A percentile compares a stretch with the other conserved stretches of the same genome.
Conservation (phyloP, 2,113 vertebrate species). For the Ardeotis arabs region DNA sequence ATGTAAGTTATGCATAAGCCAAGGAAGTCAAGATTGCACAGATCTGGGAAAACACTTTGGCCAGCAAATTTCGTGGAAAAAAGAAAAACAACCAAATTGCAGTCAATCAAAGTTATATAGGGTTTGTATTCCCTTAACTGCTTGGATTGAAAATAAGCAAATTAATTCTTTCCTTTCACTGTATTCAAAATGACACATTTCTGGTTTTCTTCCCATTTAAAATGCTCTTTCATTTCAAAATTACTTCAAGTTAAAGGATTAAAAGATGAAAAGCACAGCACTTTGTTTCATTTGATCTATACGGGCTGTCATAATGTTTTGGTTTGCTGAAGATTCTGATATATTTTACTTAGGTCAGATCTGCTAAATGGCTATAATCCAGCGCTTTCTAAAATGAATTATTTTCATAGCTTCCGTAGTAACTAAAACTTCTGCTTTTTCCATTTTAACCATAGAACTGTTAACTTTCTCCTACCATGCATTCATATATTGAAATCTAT, state of each 20-base stretch:
- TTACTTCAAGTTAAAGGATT: background rate
- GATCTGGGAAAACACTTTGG: background rate
- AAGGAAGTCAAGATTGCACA: background rate
- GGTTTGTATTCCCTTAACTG: background rate
- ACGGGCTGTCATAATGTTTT: background rate
- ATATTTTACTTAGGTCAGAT: background rate
- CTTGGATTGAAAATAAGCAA: background rate
- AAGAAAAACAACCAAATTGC: background rate
- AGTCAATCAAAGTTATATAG: background rate
- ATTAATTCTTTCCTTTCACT: background rate
- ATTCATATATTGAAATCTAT: background rate
- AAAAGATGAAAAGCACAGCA: background rate
- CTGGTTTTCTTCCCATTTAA: background rate
- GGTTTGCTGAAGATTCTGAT: background rate
- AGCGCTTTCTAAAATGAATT: background rate
- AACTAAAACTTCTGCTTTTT: background rate
- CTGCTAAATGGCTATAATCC: background rate
- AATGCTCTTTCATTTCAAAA: background rate
- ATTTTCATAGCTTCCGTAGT: background rate
- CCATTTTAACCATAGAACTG: background rate
- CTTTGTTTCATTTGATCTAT: background rate
- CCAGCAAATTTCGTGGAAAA: background rate
- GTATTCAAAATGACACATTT: background rate
- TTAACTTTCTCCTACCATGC: background rate
- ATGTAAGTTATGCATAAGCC: background rate